Conservation (phyloP, 2,113 vertebrate species). For the Hippoglossus stenolepis region DNA sequence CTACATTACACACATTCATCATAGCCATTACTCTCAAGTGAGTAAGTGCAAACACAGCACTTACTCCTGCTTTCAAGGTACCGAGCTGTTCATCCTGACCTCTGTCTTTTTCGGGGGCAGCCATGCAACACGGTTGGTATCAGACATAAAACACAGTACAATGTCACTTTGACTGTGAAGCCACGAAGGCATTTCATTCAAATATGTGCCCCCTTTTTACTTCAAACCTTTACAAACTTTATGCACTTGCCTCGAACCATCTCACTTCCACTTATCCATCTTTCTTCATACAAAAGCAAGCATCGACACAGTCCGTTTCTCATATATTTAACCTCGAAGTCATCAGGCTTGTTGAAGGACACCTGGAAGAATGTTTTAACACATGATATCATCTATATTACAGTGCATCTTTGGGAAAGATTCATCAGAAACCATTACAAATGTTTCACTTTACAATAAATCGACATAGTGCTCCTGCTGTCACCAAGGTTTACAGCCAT, state of each 20-base stretch:
- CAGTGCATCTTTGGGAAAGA: conserved; percentile 53
- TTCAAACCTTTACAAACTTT: conserved; percentile 25
- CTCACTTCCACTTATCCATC: conserved; percentile 31
- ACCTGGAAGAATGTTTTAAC: conserved; percentile 40
- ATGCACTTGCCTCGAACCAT: conserved; percentile 62
- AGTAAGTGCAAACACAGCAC: conserved; percentile 62
- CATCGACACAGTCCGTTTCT: conserved; percentile 27
- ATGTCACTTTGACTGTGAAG: conserved; percentile 1
- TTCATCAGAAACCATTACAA: conserved; percentile 24
- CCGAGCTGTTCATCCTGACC: conserved; percentile 51
- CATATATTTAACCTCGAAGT: conserved; percentile 23
- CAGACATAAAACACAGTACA: conserved; percentile 28
- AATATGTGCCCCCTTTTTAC: conserved; percentile 12
- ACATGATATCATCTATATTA: conserved; percentile 24
- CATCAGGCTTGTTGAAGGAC: conserved; percentile 35
- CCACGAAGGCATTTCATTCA: conserved; percentile 26
- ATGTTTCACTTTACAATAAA: conserved; percentile 30
- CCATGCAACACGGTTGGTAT: conserved; percentile 40
- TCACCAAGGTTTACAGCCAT: conserved; percentile 36
- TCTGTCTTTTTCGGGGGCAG: conserved; percentile 42
- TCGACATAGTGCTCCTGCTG: conserved; percentile 26
- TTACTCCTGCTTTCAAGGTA: conserved; percentile 44
- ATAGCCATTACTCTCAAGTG: conserved; percentile 49
- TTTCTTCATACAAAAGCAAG: conserved; percentile 48
- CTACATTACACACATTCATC: conserved; percentile 61